Evolutionary conservation across 92 coral and sea anemone species (phyloP).

Genomic region (Hydrozoanthus gracilis): DNA sequence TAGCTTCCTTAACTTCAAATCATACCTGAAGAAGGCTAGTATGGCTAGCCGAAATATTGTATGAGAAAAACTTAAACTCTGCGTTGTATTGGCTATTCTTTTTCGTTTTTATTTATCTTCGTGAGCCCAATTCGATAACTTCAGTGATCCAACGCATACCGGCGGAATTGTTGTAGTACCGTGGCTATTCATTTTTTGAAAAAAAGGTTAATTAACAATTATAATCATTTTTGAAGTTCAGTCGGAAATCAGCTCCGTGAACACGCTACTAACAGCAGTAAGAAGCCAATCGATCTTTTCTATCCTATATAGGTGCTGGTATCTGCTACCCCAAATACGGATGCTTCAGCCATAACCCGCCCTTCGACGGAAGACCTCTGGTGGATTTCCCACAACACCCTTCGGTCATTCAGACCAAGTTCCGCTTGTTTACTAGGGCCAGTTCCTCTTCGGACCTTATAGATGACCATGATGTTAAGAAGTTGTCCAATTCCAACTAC

Average conservation of each 20-base stretch:
- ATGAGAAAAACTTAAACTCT: too few relatives aligned
- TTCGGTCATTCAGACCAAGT: constrained; percentile 64
- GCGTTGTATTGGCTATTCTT: too few relatives aligned
- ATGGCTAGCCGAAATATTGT: too few relatives aligned
- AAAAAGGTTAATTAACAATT: not conserved
- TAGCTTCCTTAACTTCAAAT: too few relatives aligned
- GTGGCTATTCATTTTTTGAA: too few relatives aligned
- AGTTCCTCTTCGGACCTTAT: constrained; percentile 53
- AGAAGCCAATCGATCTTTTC: not conserved
- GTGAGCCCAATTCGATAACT: too few relatives aligned
- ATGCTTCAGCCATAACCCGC: constrained; percentile 62
- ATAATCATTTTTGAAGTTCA: not conserved
- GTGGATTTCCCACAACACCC: constrained; percentile 67
- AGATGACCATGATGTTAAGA: constrained; percentile 60
- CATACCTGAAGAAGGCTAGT: too few relatives aligned
- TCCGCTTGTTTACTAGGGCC: constrained; percentile 73
- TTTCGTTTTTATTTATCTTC: too few relatives aligned
- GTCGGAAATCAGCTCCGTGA: not conserved
- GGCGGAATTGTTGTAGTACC: too few relatives aligned
- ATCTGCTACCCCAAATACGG: constrained; percentile 78
- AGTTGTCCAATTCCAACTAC: constrained; percentile 64
- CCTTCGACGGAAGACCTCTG: constrained; percentile 55
- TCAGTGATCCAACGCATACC: too few relatives aligned
- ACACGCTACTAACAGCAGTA: not conserved
- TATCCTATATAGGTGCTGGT: constrained; percentile 42